phyloP scores from a whole-genome alignment of 1,140 invertebrate genomes.

The Camponotus pennsylvanicus region DNA sequence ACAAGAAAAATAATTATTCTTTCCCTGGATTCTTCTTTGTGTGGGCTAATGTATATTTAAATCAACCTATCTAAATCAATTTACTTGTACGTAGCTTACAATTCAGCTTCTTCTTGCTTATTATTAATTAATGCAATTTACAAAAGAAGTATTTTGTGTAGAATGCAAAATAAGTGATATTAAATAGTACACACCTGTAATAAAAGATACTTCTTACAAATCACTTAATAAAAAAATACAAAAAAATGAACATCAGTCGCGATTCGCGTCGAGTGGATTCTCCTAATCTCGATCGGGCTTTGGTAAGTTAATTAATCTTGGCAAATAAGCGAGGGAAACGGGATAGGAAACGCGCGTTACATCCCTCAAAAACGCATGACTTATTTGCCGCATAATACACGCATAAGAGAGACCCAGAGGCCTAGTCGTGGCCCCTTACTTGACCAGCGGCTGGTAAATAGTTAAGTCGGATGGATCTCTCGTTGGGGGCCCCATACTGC shows the following conservation, averaged over 20 bases:
- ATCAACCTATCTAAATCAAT: no score
- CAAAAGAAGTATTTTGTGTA: no score
- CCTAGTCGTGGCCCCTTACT: slow-evolving; percentile 39
- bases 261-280: slow-evolving; percentile 46
- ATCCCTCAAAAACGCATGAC: slow-evolving; percentile 77
- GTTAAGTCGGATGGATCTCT: slow-evolving; percentile 69
- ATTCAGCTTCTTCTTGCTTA: no score
- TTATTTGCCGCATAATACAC: slow-evolving; percentile 83
- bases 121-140: no score
- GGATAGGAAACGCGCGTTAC: slow-evolving; percentile 37
- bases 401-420: slow-evolving; percentile 32
- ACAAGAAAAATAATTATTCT: no score
- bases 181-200: neutral
- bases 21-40: no score
- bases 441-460: slow-evolving; percentile 76
- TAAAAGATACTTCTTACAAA: neutral
- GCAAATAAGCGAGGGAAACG: slow-evolving; percentile 80
- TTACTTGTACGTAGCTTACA: no score
- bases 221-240: neutral
- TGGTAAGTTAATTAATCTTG: slow-evolving; percentile 84
- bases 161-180: no score
- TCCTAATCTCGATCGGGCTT: slow-evolving; percentile 44
- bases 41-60: no score
- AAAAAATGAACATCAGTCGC: neutral
- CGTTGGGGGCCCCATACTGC: slow-evolving; percentile 75